Evolutionary conservation across 2,113 vertebrate species (phyloP).

Genomic region (Upupa epops): DNA sequence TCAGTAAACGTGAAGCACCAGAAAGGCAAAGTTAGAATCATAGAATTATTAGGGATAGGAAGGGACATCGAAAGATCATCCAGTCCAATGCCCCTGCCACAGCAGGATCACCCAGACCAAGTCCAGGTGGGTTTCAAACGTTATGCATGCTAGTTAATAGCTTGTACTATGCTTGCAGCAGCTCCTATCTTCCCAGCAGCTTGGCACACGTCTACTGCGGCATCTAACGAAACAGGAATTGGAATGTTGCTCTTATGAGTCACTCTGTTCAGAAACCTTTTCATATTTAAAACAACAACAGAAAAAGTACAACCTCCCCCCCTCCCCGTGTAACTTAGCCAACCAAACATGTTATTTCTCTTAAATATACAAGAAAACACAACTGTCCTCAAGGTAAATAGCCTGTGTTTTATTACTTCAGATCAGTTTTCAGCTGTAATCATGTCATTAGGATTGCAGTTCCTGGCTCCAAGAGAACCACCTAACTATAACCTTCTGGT

Average conservation of each 20-base stretch:
- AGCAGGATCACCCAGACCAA: too few species aligned
- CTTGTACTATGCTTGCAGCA: neutral
- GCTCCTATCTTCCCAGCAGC: neutral
- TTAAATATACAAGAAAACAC: conserved; percentile 33
- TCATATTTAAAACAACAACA: neutral
- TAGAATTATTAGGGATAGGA: too few species aligned
- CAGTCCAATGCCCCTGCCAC: too few species aligned
- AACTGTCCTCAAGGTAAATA: conserved; percentile 56
- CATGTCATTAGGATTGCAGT: neutral
- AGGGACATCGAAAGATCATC: too few species aligned
- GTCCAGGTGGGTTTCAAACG: too few species aligned
- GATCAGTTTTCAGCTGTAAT: conserved; percentile 49
- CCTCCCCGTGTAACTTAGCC: neutral
- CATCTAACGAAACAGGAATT: neutral
- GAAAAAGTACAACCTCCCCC: neutral
- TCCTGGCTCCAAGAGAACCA: conserved; percentile 9
- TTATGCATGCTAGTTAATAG: neutral
- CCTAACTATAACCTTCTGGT: conserved; percentile 14
- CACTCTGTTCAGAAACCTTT: conserved; percentile 43
- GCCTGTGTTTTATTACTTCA: conserved; percentile 36
- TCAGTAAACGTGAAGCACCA: neutral
- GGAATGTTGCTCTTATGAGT: conserved; percentile 9
- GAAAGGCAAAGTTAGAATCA: neutral
- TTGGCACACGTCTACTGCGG: neutral
- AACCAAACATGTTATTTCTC: conserved; percentile 46